Percentiles rank a stretch among this genome's conserved stretches.
These are phyloP conservation scores for Octomys mimax DNA, from an alignment of 2,797 vertebrate species.

Conservation along the genomic window DNA sequence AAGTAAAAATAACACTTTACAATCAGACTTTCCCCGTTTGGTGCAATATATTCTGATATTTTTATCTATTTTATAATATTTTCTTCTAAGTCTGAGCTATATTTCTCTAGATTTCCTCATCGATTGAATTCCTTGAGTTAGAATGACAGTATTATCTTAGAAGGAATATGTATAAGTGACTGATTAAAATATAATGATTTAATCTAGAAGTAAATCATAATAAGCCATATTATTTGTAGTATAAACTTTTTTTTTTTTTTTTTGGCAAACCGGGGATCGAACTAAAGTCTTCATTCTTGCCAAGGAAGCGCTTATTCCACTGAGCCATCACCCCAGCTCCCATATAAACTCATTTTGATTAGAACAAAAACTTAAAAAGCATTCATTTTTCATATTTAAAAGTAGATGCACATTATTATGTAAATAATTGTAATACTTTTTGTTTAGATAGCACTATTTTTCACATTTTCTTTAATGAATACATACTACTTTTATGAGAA, in stretches of 20 bases:
- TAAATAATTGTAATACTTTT: conserved; percentile 16
- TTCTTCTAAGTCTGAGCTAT: background rate
- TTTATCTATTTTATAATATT: background rate
- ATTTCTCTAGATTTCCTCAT: background rate
- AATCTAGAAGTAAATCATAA: background rate
- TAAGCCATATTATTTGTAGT: background rate
- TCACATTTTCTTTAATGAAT: background rate
- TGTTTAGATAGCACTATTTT: conserved; percentile 10
- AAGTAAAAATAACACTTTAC: background rate
- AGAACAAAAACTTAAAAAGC: background rate
- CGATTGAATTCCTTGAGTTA: background rate
- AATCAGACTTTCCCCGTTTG: background rate
- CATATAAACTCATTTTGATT: conserved; percentile 1
- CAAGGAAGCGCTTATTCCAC: no score
- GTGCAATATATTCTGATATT: background rate
- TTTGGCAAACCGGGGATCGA: no score
- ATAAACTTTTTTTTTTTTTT: background rate
- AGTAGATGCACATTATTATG: background rate
- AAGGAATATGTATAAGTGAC: background rate
- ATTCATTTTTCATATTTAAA: background rate
- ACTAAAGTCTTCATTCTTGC: no score
- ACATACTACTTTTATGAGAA: background rate
- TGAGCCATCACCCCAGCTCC: no score
- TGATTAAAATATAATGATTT: background rate
- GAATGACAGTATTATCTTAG: conserved; percentile 9